Conservation (phyloP, 2,797 vertebrate species). For the Hemitrygon akajei region DNA sequence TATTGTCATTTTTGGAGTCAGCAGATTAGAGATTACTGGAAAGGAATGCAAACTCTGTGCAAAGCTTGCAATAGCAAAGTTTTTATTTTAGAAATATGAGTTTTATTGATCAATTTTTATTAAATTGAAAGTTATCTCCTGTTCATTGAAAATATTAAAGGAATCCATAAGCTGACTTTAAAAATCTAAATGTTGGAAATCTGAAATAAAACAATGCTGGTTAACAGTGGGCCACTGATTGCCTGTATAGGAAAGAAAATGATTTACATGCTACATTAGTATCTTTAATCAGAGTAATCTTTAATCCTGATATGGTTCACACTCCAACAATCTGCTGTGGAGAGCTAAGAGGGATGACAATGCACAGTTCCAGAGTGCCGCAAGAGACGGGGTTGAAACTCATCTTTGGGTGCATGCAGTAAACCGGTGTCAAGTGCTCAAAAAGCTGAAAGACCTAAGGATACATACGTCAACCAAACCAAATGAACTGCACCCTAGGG, state of each 20-base stretch:
- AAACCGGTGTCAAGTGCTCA: too few relatives aligned
- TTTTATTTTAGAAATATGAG: too few relatives aligned
- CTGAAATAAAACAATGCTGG: too few relatives aligned
- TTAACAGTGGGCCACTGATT: neutral
- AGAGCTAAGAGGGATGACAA: neutral
- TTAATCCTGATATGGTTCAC: neutral
- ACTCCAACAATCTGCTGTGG: neutral
- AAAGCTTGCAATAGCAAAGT: neutral
- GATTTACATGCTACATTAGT: neutral
- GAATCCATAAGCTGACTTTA: neutral
- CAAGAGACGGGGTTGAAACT: too few relatives aligned
- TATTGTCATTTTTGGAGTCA: neutral
- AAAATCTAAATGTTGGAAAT: neutral
- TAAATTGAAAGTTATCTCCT: neutral
- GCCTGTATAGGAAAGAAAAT: neutral
- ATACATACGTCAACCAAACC: too few relatives aligned
- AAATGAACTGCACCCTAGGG: too few relatives aligned
- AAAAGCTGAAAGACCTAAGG: too few relatives aligned
- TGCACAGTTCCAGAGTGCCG: too few relatives aligned
- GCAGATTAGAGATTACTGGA: neutral
- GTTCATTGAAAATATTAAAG: neutral
- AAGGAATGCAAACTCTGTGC: neutral
- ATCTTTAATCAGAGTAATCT: neutral
- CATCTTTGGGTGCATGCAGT: too few relatives aligned
- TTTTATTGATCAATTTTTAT: neutral